Percentiles rank a stretch among this genome's conserved stretches.
These are phyloP conservation scores for Arbacia lixula DNA, from an alignment of 53 echinoderm and acorn worm species.

Conservation along the genomic window DNA sequence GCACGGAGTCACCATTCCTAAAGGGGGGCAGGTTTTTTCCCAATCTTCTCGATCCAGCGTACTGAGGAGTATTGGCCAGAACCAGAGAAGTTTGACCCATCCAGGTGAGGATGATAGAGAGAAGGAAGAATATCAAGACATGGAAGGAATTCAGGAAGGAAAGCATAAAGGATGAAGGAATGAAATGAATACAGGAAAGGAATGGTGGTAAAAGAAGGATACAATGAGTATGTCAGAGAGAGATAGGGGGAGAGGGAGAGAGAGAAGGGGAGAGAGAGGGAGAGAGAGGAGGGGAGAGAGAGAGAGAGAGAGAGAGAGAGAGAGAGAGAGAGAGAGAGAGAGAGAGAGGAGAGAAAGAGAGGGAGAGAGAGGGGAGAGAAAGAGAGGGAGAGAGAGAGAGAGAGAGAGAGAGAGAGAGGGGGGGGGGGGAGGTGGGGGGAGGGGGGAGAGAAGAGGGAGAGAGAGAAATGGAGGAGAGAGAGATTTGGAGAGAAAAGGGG, in stretches of 20 bases:
- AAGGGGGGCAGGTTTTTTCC: slow-evolving; percentile 52
- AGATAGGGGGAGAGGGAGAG: neutral
- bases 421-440: neutral
- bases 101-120: slow-evolving; percentile 53
- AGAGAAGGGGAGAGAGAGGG: neutral
- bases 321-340: neutral
- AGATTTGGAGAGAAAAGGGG: neutral
- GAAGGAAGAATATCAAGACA: neutral
- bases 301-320: neutral
- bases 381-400: neutral
- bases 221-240: no score
- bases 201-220: no score
- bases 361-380: neutral
- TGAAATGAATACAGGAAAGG: neutral
- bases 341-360: neutral
- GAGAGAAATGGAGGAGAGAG: neutral
- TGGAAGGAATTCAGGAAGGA: neutral
- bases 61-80: slow-evolving; percentile 69
- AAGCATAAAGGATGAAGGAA: neutral
- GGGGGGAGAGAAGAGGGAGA: neutral
- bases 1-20: slow-evolving; percentile 52
- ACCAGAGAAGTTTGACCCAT: slow-evolving; percentile 78
- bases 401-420: neutral
- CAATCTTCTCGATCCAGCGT: slow-evolving; percentile 65
- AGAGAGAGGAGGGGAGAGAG: neutral